These are phyloP conservation scores for Pimephales promelas DNA, from an alignment of 2,113 vertebrate genomes.

Conservation along the genomic window DNA sequence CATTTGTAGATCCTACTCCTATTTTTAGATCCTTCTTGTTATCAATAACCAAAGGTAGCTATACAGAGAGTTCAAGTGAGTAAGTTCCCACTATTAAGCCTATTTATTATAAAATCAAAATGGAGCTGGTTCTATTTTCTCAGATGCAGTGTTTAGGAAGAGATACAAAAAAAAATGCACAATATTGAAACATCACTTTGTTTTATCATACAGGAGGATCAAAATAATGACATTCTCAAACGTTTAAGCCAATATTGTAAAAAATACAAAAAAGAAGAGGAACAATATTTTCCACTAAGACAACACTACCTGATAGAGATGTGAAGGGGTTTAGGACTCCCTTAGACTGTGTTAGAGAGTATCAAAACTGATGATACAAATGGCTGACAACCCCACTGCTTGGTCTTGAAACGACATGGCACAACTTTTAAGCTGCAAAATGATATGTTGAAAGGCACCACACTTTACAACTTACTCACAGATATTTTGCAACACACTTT, in stretches of 20 bases:
- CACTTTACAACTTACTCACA: conserved; percentile 77
- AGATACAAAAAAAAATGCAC: conserved; percentile 76
- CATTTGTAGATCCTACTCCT: no score
- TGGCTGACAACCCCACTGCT: conserved; percentile 63
- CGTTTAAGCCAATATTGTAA: conserved; percentile 62
- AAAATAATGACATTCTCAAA: conserved; percentile 72
- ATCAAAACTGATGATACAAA: conserved; percentile 61
- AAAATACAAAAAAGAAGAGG: conserved; percentile 61
- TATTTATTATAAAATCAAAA: conserved; percentile 77
- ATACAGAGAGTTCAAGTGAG: conserved; percentile 39
- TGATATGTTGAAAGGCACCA: conserved; percentile 86
- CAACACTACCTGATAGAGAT: conserved; percentile 73
- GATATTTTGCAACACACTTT: conserved; percentile 71
- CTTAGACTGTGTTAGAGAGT: conserved; percentile 56
- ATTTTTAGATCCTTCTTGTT: background rate
- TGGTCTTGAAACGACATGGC: conserved; percentile 54
- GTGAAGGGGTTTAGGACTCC: conserved; percentile 57
- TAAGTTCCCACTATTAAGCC: conserved; percentile 55
- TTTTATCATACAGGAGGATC: conserved; percentile 70
- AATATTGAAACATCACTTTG: conserved; percentile 74
- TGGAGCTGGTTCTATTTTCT: conserved; percentile 72
- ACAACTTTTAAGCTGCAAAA: conserved; percentile 63
- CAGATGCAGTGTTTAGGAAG: conserved; percentile 74
- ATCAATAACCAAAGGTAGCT: background rate
- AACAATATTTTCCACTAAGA: conserved; percentile 61